A percentile compares a stretch with the other conserved stretches of the same genome.
phyloP scores from a whole-genome alignment of 1,140 invertebrate species.

The Hyles vespertilio region DNA sequence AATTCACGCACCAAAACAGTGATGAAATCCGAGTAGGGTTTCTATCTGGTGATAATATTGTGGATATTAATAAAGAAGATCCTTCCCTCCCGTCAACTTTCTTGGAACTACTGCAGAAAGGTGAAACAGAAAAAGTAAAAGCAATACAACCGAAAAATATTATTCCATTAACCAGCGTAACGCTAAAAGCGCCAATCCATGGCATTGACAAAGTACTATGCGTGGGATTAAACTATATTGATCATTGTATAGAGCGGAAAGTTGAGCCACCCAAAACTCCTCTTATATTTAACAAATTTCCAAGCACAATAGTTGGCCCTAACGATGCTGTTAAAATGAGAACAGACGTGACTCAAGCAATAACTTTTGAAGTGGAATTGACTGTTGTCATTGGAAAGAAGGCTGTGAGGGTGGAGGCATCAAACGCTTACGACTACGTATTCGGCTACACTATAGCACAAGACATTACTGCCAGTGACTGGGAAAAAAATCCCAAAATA shows the following conservation, averaged over 20 bases:
- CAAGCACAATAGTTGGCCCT: constrained; percentile 85
- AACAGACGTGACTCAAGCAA: constrained; percentile 34
- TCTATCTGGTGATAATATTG: constrained; percentile 21
- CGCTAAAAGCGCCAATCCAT: constrained; percentile 71
- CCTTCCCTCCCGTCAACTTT: constrained; percentile 24
- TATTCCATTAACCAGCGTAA: constrained; percentile 38
- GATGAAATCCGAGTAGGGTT: constrained; percentile 20
- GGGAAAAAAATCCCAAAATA: constrained; percentile 87
- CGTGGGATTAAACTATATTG: constrained; percentile 79
- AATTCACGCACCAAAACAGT: constrained; percentile 27
- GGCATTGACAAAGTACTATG: constrained; percentile 79
- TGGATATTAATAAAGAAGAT: constrained; percentile 33
- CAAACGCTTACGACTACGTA: constrained; percentile 84
- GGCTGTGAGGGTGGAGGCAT: constrained; percentile 79
- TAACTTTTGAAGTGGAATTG: constrained; percentile 92
- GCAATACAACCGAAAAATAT: constrained; percentile 8
- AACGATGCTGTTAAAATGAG: constrained; percentile 77
- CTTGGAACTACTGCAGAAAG: constrained; percentile 24
- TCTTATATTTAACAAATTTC: constrained; percentile 80
- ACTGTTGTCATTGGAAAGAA: constrained; percentile 88
- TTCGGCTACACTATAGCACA: constrained; percentile 91
- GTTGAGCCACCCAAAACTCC: constrained; percentile 76
- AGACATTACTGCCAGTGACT: constrained; percentile 86
- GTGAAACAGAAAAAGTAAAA: constrained; percentile 15
- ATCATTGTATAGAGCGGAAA: constrained; percentile 79